Conservation (phyloP, 2,797 vertebrate genomes). For the Lepidocolaptes lacrymiger region DNA sequence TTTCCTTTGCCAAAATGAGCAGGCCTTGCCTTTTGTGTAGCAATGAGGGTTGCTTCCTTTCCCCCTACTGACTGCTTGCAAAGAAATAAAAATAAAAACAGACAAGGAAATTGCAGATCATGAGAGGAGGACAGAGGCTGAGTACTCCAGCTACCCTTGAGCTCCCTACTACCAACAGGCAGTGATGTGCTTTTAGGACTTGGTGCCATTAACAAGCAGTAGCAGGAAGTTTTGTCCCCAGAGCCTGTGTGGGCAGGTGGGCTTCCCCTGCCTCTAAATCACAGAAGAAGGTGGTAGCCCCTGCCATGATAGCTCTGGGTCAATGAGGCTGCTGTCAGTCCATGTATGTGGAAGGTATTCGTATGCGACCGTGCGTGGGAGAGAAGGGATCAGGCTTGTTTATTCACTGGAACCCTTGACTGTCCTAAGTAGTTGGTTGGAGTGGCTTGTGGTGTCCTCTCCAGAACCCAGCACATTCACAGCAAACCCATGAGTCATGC, state of each 20-base stretch:
- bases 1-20: constrained; percentile 21
- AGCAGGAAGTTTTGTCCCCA: background rate
- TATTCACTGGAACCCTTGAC: background rate
- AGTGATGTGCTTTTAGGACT: background rate
- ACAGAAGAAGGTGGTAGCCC: background rate
- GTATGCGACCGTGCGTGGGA: accelerated
- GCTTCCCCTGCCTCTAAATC: background rate
- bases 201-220: background rate
- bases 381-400: background rate
- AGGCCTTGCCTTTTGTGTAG: background rate
- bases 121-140: background rate
- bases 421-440: background rate
- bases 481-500: background rate
- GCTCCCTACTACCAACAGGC: background rate
- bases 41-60: background rate
- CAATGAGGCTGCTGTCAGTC: background rate
- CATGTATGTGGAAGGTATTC: background rate
- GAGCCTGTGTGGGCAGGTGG: background rate
- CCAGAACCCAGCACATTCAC: background rate
- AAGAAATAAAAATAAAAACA: background rate
- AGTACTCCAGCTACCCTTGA: background rate
- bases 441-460: background rate
- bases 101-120: background rate
- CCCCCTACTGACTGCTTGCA: background rate
- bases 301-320: background rate